Evolutionary conservation across 2,113 vertebrate species (phyloP), one percentile per base, ranked within the genome.

Genomic region (Bubo blakistoni): DNA sequence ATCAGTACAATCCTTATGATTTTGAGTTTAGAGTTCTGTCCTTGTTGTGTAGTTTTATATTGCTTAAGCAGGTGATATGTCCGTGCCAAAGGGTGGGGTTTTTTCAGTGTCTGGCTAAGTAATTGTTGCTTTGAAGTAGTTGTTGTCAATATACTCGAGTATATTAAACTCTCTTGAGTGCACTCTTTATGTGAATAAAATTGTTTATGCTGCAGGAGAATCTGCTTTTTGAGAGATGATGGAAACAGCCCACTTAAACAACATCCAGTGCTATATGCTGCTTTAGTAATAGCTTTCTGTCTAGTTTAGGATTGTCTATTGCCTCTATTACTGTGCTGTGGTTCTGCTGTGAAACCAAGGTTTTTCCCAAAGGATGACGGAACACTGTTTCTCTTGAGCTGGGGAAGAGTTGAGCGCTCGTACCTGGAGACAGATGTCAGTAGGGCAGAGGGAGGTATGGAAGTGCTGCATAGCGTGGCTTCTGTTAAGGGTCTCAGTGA

Each of bases 171-270:
- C 72, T 81, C 73, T 70, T 38, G 55, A 76, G 67, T 90, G 86
- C 32, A 14, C 89, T 61, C 58, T 92, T 88, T 65, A 79, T 89
- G 73, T 89, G 86, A 91, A 72, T 90, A 58, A 94, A 92, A 46
- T 77, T 88, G 58, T 94, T 86, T 80, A 73, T 92, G 62, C 85
- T 94, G 27, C 42, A 88, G 88, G 42, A 95, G 76, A 80, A 62
- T 83, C 58, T 94, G 80, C 55, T 90, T 8, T 83, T 91, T 94
- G 84, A 92, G 91, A 81, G 86, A 62, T 92, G 92, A 83, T 93
- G 81, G 90, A 89, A 95, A 94, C 34, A n/a, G n/a, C 21, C 40
- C 52, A 19, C 76, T 84, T 81, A 83, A 86, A 67, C 90, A 77
- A 44, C 44, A 72, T 65, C 55, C 66, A 49, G 25, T 26, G 62